Conservation (phyloP, 2,113 vertebrate species). For the Nothobranchius kuhntae region DNA sequence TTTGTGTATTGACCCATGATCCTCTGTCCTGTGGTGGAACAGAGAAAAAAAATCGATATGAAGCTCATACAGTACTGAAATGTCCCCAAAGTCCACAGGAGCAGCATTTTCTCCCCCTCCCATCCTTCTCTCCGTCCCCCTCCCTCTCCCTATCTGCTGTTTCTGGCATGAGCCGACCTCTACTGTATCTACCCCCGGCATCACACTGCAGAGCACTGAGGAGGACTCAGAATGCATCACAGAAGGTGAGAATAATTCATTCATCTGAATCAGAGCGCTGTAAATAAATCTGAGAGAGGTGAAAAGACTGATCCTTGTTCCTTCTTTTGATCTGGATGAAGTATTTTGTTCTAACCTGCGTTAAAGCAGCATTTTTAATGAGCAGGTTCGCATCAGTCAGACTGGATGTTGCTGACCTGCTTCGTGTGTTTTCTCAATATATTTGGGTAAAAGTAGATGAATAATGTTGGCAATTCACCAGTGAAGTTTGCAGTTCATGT, state of each 20-base stretch:
- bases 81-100: slow-evolving; percentile 67
- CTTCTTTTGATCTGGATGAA: slow-evolving; percentile 20
- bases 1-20: slow-evolving; percentile 46
- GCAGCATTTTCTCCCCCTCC: slow-evolving; percentile 52
- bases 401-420: slow-evolving; percentile 9
- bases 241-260: slow-evolving; percentile 69
- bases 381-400: slow-evolving; percentile 27
- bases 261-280: slow-evolving; percentile 15
- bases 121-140: slow-evolving; percentile 39
- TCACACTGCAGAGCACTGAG: slow-evolving; percentile 71
- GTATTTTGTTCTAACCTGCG: slow-evolving; percentile 29
- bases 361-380: slow-evolving; percentile 29
- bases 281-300: slow-evolving; percentile 14
- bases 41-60: slow-evolving; percentile 44
- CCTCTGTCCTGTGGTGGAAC: slow-evolving; percentile 42
- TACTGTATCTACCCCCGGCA: slow-evolving; percentile 74
- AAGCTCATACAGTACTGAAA: slow-evolving; percentile 58
- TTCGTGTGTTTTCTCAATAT: slow-evolving; percentile 26
- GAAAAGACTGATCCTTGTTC: background rate
- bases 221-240: slow-evolving; percentile 69
- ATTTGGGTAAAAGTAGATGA: background rate
- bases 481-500: slow-evolving; percentile 56
- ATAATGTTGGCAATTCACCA: slow-evolving; percentile 44
- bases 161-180: slow-evolving; percentile 72
- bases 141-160: slow-evolving; percentile 60